These are phyloP conservation scores for Chionoecetes opilio DNA, from an alignment of 1,140 invertebrate genomes.

Conservation along the genomic window DNA sequence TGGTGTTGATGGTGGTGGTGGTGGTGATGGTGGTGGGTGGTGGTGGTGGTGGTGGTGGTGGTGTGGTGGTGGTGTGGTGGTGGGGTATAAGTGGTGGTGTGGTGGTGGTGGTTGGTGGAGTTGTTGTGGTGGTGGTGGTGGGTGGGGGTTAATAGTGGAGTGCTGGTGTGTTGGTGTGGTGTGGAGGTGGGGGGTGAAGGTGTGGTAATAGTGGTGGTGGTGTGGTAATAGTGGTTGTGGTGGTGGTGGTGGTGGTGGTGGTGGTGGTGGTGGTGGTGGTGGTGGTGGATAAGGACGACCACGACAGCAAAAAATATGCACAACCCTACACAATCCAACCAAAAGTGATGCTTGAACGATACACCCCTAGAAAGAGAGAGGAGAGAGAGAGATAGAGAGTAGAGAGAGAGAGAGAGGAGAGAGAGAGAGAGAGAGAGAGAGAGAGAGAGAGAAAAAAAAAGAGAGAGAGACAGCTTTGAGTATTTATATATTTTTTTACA, in stretches of 20 bases:
- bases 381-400: too few species aligned
- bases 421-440: slow-evolving; percentile 27
- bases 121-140: background rate
- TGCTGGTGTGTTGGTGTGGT: background rate
- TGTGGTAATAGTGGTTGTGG: too few species aligned
- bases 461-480: background rate
- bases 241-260: background rate
- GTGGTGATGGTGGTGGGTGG: background rate
- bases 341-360: too few species aligned
- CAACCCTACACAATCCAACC: background rate
- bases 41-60: too few species aligned
- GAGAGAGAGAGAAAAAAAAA: background rate
- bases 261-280: background rate
- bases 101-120: too few species aligned
- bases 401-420: slow-evolving; percentile 3
- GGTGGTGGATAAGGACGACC: too few species aligned
- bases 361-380: too few species aligned
- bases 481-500: too few species aligned
- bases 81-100: too few species aligned
- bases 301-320: background rate
- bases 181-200: too few species aligned
- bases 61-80: too few species aligned
- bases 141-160: background rate
- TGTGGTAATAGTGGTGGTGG: too few species aligned
- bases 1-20: background rate